phyloP scores from a whole-genome alignment of 1,140 invertebrate genomes.

The Dreissena rostriformis region DNA sequence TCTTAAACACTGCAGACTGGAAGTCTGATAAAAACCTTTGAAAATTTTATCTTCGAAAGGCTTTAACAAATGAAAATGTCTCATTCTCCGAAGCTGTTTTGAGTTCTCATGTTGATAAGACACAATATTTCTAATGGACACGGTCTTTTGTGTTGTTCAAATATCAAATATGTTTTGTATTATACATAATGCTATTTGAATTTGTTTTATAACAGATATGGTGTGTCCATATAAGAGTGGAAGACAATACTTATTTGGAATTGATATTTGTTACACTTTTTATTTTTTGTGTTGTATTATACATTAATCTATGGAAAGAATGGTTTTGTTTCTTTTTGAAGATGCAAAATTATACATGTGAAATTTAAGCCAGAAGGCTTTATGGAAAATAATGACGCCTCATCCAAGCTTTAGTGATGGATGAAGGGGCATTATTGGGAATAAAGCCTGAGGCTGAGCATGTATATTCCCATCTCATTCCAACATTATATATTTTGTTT shows the following conservation, averaged over 20 bases:
- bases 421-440: constrained; percentile 23
- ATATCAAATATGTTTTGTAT: background rate
- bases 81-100: background rate
- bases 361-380: background rate
- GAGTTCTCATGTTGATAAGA: background rate
- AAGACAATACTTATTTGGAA: constrained; percentile 3
- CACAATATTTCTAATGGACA: background rate
- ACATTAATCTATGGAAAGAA: background rate
- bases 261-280: background rate
- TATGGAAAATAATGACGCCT: background rate
- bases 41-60: constrained; percentile 11
- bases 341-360: background rate
- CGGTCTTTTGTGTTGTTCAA: background rate
- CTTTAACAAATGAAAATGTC: background rate
- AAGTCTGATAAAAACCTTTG: constrained; percentile 5
- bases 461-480: background rate
- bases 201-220: background rate
- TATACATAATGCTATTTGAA: too few species aligned
- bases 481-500: background rate
- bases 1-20: constrained; percentile 38
- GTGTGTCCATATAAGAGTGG: background rate
- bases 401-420: constrained; percentile 6
- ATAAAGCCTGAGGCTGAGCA: constrained; percentile 35
- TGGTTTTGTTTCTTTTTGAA: background rate
- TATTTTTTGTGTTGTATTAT: background rate